Conservation (phyloP, 2,797 vertebrate genomes). For the Sciurus carolinensis region DNA sequence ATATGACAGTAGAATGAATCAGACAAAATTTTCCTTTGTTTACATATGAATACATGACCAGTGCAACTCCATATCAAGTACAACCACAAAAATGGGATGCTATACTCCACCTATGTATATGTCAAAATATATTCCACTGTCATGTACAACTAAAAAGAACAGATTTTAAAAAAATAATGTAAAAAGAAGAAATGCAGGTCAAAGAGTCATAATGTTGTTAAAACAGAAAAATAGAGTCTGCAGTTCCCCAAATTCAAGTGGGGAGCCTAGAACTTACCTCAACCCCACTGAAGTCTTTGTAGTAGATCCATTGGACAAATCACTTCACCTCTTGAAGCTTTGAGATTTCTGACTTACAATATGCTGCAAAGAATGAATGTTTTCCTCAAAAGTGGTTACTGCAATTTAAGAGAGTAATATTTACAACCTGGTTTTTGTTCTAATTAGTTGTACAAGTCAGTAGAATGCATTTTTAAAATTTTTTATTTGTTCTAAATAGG, state of each 20-base stretch:
- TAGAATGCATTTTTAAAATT: too few species aligned
- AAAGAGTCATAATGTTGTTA: neutral
- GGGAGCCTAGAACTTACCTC: neutral
- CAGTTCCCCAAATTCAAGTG: neutral
- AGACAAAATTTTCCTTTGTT: too few species aligned
- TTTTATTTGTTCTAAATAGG: too few species aligned
- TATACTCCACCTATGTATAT: too few species aligned
- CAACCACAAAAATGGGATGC: too few species aligned
- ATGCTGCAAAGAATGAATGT: neutral
- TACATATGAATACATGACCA: too few species aligned
- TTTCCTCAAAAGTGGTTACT: neutral
- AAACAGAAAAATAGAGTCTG: neutral
- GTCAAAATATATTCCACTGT: too few species aligned
- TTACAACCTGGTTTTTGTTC: neutral
- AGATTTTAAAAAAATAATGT: too few species aligned
- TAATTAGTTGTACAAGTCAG: neutral
- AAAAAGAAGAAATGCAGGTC: neutral
- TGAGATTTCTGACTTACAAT: slow-evolving; percentile 19
- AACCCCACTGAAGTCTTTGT: neutral
- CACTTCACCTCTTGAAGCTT: neutral
- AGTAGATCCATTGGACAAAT: neutral
- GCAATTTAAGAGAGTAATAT: neutral
- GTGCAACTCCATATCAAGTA: too few species aligned
- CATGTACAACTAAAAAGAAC: too few species aligned
- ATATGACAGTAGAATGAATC: too few species aligned